phyloP scores from a whole-genome alignment of 2,888 invertebrate species.

The Lissonota sp. region DNA sequence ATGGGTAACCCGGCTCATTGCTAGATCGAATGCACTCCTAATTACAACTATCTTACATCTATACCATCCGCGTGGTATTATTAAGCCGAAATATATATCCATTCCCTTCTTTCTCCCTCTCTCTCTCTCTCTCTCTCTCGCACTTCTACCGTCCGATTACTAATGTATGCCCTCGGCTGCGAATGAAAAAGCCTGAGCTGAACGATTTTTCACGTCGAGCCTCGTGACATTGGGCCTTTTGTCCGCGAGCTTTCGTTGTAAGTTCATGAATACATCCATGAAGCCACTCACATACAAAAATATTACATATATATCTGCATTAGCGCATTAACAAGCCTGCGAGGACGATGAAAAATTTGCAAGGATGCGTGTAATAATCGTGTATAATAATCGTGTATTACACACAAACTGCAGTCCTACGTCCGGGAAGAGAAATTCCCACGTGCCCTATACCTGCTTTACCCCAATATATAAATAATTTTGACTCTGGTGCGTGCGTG shows the following conservation, averaged over 20 bases:
- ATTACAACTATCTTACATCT: conserved; percentile 83
- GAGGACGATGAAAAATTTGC: conserved; percentile 75
- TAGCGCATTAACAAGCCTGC: conserved; percentile 74
- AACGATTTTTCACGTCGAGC: too few species aligned
- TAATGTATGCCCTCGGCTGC: too few species aligned
- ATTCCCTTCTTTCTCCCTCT: conserved; percentile 68
- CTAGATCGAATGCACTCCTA: conserved; percentile 80
- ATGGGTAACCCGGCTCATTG: conserved; percentile 79
- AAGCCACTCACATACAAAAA: neutral
- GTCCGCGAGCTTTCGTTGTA: neutral
- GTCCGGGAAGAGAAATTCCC: conserved; percentile 78
- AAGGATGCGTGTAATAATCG: conserved; percentile 82
- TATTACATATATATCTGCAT: conserved; percentile 63
- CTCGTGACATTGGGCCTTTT: too few species aligned
- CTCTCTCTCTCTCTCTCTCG: conserved; percentile 32
- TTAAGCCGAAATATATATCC: conserved; percentile 78
- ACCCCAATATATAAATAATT: conserved; percentile 2
- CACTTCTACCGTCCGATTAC: neutral
- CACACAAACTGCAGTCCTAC: conserved; percentile 74
- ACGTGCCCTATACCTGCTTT: conserved; percentile 62
- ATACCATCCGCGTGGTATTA: conserved; percentile 75
- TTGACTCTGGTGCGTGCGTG: neutral
- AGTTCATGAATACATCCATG: neutral
- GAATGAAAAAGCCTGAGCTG: too few species aligned
- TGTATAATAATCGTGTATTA: conserved; percentile 80